phyloP scores from a whole-genome alignment of 2,113 vertebrate genomes.

The Lichenostomus cassidix region DNA sequence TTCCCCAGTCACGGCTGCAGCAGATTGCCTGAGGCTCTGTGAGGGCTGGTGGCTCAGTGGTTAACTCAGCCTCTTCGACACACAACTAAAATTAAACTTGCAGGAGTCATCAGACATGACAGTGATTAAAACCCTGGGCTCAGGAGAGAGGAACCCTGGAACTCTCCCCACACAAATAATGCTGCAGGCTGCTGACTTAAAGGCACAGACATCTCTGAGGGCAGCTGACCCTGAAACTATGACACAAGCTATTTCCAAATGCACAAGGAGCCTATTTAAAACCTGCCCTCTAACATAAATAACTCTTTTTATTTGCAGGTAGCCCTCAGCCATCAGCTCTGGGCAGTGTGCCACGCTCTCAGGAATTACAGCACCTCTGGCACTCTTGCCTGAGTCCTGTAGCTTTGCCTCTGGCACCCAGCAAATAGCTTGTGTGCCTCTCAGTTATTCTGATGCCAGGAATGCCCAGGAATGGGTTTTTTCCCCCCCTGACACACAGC shows the following conservation, averaged over 20 bases:
- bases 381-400: background rate
- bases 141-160: background rate
- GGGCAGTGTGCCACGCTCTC: background rate
- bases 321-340: constrained; percentile 10
- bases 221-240: constrained; percentile 39
- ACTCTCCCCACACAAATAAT: background rate
- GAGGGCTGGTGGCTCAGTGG: constrained; percentile 23
- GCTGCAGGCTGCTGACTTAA: background rate
- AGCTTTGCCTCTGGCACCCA: constrained; percentile 37
- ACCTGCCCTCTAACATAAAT: constrained; percentile 35
- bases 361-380: constrained; percentile 31
- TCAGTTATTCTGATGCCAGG: background rate
- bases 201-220: background rate
- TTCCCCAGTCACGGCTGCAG: background rate
- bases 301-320: constrained; percentile 34
- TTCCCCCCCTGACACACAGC: background rate
- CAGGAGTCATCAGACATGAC: constrained; percentile 8
- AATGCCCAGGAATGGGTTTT: background rate
- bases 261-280: constrained; percentile 40
- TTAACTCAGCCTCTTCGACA: constrained; percentile 46
- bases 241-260: constrained; percentile 17
- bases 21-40: background rate
- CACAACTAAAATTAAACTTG: constrained; percentile 51
- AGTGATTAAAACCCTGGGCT: constrained; percentile 20
- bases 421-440: background rate